Evolutionary conservation across 2,888 invertebrate genomes (phyloP), one percentile per base, ranked within the genome.

Genomic region (Stratiomys singularior): DNA sequence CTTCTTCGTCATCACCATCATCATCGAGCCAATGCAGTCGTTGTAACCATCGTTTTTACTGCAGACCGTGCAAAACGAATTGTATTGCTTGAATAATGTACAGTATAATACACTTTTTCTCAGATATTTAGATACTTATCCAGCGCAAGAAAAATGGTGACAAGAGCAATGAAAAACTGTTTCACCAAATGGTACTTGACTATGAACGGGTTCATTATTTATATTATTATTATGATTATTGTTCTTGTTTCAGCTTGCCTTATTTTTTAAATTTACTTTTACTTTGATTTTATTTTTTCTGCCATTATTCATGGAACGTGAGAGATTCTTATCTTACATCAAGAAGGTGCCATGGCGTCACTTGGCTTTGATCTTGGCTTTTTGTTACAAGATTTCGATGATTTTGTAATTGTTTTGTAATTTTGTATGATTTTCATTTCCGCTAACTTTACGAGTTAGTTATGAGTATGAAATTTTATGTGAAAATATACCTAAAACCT

Each of bases 161-260:
- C 58, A 74, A 74, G 74, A 74, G 60, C 74, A 13, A 23, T 37
- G 74, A 74, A 58, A 60, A 74, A 74, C 23, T 58, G 60, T 74
- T 47, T 46, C 46, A 58, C 58, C 60, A 60, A 74, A 69, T 69
- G 69, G 60, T 58, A 74, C 74, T 74, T 58, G 58, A 37, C 37
- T 58, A 11, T 25, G 27, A 13, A 18, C 66, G 37, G n/a, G 27
- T 15, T 15, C 15, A 52, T 52, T 52, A 52, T 52, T 52, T 15
- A 11, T 52, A 52, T 52, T 52, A 52, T 52, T 25, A 18, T 25
- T 25, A 18, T 18, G 3, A 52, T 60, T 60, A 18, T 21, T 60
- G 5, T 25, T 66, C 4, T 64, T 64, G 25, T 60, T 64, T 64
- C 23, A 5, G 4, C 3, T 60, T 21, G 21, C 23, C 4, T 60